Percentiles rank a stretch among this genome's conserved stretches.
phyloP scores from a whole-genome alignment of 2,888 invertebrate species.

The Limnephilus marmoratus region DNA sequence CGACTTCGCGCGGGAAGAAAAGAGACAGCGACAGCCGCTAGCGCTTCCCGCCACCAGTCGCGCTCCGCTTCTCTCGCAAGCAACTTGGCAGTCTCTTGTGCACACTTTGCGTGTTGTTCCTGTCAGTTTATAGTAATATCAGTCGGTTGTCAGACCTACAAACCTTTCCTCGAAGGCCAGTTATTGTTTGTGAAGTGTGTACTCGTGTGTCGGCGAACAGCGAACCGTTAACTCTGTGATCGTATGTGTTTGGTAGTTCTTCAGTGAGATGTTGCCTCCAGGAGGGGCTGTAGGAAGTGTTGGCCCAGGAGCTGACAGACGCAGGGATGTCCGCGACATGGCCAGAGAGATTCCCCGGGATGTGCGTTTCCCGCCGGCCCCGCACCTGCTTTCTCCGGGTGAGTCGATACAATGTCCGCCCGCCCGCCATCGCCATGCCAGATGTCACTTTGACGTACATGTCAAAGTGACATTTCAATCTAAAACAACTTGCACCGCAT shows the following conservation, averaged over 20 bases:
- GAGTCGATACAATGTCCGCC: slow-evolving; percentile 45
- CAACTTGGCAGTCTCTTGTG: slow-evolving; percentile 49
- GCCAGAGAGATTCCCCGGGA: slow-evolving; percentile 75
- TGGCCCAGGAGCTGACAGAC: slow-evolving; percentile 70
- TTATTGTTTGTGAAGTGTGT: slow-evolving; percentile 47
- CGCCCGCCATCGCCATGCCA: slow-evolving; percentile 72
- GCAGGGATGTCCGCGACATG: slow-evolving; percentile 75
- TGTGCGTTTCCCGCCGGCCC: slow-evolving; percentile 73
- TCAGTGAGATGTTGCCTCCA: slow-evolving; percentile 65
- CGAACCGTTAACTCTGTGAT: slow-evolving; percentile 47
- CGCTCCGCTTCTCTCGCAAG: slow-evolving; percentile 65
- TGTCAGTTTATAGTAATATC: slow-evolving; percentile 41
- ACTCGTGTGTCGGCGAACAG: slow-evolving; percentile 43
- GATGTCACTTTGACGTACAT: slow-evolving; percentile 77
- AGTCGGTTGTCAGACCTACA: slow-evolving; percentile 40
- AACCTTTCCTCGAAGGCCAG: slow-evolving; percentile 26
- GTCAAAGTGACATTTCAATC: slow-evolving; percentile 77
- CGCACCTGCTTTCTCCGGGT: slow-evolving; percentile 75
- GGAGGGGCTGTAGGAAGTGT: slow-evolving; percentile 61
- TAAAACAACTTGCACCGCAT: slow-evolving; percentile 33
- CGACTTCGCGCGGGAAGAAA: slow-evolving; percentile 48
- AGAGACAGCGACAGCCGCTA: slow-evolving; percentile 71
- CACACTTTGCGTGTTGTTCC: slow-evolving; percentile 38
- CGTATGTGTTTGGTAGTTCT: slow-evolving; percentile 45
- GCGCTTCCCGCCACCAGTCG: slow-evolving; percentile 73